These are phyloP conservation scores for Nemurella pictetii DNA, from an alignment of 2,888 invertebrate genomes.

Conservation along the genomic window DNA sequence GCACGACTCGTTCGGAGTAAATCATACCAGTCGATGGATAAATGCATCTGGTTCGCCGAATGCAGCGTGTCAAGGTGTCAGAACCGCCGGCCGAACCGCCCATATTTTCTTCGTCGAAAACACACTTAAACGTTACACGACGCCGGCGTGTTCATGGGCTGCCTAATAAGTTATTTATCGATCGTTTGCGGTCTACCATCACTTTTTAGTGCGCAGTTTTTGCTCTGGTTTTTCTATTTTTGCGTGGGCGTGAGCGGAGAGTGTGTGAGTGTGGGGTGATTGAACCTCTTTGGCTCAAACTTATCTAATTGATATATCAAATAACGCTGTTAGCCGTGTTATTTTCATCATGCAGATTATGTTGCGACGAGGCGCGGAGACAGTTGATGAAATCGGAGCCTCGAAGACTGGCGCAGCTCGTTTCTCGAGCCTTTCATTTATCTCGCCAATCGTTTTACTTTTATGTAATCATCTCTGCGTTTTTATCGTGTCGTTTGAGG, in stretches of 20 bases:
- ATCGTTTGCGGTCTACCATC: not conserved
- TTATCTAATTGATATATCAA: not conserved
- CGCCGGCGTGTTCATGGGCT: not conserved
- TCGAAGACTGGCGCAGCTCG: too few relatives aligned
- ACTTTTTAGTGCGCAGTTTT: not conserved
- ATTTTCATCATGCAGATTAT: not conserved
- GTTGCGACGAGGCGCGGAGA: not conserved
- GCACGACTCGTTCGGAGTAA: too few relatives aligned
- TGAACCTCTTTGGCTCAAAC: not conserved
- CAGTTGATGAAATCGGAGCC: too few relatives aligned
- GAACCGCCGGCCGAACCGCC: not conserved
- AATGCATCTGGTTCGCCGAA: too few relatives aligned
- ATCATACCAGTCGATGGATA: too few relatives aligned
- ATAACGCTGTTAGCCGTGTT: not conserved
- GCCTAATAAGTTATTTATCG: not conserved
- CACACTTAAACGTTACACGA: not conserved
- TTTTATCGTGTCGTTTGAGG: not conserved
- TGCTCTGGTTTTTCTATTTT: not conserved
- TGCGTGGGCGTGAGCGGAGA: not conserved
- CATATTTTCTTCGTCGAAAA: not conserved
- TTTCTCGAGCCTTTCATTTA: not conserved
- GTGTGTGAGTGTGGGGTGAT: not conserved
- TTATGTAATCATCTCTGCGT: not conserved
- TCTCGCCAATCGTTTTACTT: not conserved
- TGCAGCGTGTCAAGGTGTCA: not conserved